Conservation (phyloP, 2,888 invertebrate species). For the Caenorhabditis wallacei region DNA sequence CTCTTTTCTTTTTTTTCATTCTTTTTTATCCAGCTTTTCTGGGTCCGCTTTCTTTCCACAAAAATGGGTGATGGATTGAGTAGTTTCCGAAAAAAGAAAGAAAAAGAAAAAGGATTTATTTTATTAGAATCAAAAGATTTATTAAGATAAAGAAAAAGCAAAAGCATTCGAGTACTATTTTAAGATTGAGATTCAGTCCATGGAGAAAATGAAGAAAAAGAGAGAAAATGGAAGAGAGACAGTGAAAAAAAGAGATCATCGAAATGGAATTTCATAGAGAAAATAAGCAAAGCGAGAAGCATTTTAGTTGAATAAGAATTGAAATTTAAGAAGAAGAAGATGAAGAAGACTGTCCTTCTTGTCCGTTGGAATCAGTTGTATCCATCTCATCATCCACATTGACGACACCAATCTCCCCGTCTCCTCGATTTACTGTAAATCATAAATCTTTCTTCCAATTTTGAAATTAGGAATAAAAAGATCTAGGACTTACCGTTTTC, state of each 20-base stretch:
- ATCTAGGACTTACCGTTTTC: slow-evolving; percentile 30
- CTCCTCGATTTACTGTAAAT: slow-evolving; percentile 20
- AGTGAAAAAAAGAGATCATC: neutral
- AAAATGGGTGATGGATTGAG: slow-evolving; percentile 39
- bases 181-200: neutral
- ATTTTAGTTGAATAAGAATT: neutral
- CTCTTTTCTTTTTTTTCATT: slow-evolving; percentile 4
- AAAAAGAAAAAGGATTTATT: slow-evolving; percentile 27
- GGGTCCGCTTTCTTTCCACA: slow-evolving; percentile 1
- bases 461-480: slow-evolving; percentile 2
- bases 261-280: no score
- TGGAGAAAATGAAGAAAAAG: neutral
- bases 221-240: slow-evolving; percentile 15
- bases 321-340: neutral
- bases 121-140: slow-evolving; percentile 39
- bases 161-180: slow-evolving; percentile 1
- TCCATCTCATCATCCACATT: slow-evolving; percentile 3
- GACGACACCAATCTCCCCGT: slow-evolving; percentile 2
- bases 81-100: slow-evolving; percentile 10
- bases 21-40: neutral
- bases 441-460: slow-evolving; percentile 35
- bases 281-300: neutral
- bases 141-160: neutral
- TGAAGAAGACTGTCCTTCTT: neutral
- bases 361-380: neutral